Evolutionary conservation across 1,140 invertebrate species (phyloP), one percentile per base, ranked within the genome.

Genomic region (Drosophila nikananu): DNA sequence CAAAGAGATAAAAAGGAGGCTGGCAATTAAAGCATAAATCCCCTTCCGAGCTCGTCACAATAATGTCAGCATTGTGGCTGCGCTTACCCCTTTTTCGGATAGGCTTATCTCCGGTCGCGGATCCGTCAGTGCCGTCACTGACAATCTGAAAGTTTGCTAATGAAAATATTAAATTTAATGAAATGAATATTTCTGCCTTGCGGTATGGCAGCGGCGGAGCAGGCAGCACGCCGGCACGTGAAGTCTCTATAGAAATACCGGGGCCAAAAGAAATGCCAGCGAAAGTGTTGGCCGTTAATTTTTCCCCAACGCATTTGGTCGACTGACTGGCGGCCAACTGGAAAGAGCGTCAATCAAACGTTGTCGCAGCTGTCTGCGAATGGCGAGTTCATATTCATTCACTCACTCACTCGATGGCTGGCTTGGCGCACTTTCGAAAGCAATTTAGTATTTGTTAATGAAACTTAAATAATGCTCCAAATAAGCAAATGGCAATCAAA

Each of bases 111-210:
- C 57, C n/a, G 52, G 32, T n/a, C 39, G 37, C 65, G 42, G 46
- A 87, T 79, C 83, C 61, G 77, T 54, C 66, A 62, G 55, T 37
- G 41, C 17, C 64, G n/a, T n/a, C n/a, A n/a, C n/a, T 71, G 70
- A 52, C 52, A 71, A 70, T 80, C 66, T 52, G 62, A 84, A 84
- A 83, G 84, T 84, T 67, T 65, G 77, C 84, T 89, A 89, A 89
- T 89, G 81, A 89, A 90, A 89, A 90, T 89, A 89, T 90, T 86
- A 89, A 84, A 63, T 80, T 64, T 87, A 89, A 86, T 90, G 86
- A 89, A 90, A 86, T 89, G 83, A 81, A 89, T 89, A 89, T 89
- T 83, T 83, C 32, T 70, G 64, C 67, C 46, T 71, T 77, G 58
- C 46, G 39, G 59, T 32, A 23, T 12, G 48, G 48, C 46, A 9